These are phyloP conservation scores for Phania funesta DNA, from an alignment of 2,888 invertebrate genomes.

Conservation along the genomic window DNA sequence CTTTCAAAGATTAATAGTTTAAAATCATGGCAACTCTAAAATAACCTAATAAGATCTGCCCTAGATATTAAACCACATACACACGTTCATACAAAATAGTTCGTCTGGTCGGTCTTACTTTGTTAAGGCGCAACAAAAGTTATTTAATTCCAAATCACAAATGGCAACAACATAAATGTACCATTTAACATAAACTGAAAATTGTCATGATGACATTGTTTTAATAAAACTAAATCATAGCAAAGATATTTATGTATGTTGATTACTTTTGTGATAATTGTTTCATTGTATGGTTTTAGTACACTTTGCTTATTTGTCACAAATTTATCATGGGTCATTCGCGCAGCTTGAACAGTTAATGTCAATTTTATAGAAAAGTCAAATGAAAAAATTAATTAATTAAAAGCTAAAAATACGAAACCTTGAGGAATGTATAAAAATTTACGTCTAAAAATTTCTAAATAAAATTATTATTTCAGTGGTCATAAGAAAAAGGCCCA, in stretches of 20 bases:
- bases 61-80: constrained; percentile 2
- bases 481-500: too few species aligned
- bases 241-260: constrained; percentile 14
- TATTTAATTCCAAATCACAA: constrained; percentile 70
- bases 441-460: too few species aligned
- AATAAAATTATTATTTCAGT: too few species aligned
- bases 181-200: neutral
- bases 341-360: too few species aligned
- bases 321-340: constrained; percentile 59
- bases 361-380: too few species aligned
- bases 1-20: neutral
- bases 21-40: constrained; percentile 29
- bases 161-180: neutral
- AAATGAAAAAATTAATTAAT: too few species aligned
- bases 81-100: neutral
- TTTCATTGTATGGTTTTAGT: neutral
- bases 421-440: too few species aligned
- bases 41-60: neutral
- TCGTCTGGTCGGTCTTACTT: constrained; percentile 39
- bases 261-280: constrained; percentile 28
- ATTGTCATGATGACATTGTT: constrained; percentile 3
- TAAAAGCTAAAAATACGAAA: too few species aligned
- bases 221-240: constrained; percentile 40
- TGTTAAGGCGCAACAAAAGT: constrained; percentile 76
- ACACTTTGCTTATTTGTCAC: constrained; percentile 30